Evolutionary conservation across 2,888 invertebrate species (phyloP).

Genomic region (Mythimna impura): DNA sequence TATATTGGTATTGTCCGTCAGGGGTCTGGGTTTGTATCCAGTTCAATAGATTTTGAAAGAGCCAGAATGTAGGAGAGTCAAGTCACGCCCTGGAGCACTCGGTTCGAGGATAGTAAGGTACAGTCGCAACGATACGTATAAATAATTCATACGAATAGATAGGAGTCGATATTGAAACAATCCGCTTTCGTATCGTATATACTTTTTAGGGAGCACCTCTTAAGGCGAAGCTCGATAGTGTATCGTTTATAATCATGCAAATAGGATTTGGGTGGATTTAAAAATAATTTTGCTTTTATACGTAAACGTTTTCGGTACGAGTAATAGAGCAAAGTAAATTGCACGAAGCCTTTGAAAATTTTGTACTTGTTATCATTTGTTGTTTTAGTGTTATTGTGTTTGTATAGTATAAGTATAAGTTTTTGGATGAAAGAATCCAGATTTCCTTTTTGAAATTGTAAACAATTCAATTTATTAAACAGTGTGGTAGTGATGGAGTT

Average conservation of each 20-base stretch:
- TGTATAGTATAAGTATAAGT: neutral
- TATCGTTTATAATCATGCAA: constrained; percentile 60
- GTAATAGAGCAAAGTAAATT: constrained; percentile 43
- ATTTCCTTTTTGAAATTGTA: neutral
- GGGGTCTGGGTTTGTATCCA: constrained; percentile 47
- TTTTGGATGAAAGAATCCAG: neutral
- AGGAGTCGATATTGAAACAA: constrained; percentile 82
- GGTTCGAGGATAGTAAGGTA: constrained; percentile 68
- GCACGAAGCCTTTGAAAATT: constrained; percentile 30
- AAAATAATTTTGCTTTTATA: constrained; percentile 58
- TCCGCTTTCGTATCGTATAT: constrained; percentile 72
- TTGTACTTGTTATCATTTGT: constrained; percentile 35
- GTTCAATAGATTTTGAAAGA: constrained; percentile 62
- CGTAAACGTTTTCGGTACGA: constrained; percentile 53
- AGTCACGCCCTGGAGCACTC: constrained; percentile 77
- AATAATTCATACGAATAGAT: constrained; percentile 82
- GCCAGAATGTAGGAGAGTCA: constrained; percentile 67
- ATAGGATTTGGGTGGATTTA: constrained; percentile 59
- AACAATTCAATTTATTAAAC: neutral
- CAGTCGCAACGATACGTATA: constrained; percentile 76
- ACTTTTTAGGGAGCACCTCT: constrained; percentile 73
- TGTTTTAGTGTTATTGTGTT: constrained; percentile 39
- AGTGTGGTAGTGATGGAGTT: neutral
- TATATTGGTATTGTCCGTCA: constrained; percentile 67
- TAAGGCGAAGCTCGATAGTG: constrained; percentile 69